Evolutionary conservation across 2,888 invertebrate genomes (phyloP).

Genomic region (Cantharis rufa): DNA sequence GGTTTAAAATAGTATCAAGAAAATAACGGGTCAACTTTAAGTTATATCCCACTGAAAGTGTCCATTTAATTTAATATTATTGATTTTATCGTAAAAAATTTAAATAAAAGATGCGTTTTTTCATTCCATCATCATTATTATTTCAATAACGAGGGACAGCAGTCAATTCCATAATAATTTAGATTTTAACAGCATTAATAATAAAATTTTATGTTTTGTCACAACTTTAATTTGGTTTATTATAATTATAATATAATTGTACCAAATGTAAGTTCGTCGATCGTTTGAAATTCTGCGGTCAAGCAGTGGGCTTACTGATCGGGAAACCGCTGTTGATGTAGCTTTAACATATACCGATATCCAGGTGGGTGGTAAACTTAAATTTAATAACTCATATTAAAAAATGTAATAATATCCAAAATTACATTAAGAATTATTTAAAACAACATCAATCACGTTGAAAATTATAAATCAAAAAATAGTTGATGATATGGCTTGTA

Average conservation of each 20-base stretch:
- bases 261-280: neutral
- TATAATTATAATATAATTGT: no score
- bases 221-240: neutral
- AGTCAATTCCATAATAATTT: neutral
- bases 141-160: neutral
- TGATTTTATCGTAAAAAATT: neutral
- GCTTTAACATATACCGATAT: neutral
- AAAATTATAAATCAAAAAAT: neutral
- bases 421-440: neutral
- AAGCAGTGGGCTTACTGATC: neutral
- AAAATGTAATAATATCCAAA: neutral
- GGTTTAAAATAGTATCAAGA: no score
- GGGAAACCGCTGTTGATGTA: neutral
- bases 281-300: neutral
- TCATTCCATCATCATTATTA: neutral
- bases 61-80: neutral
- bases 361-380: neutral
- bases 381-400: neutral
- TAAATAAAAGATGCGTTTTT: neutral
- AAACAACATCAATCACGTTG: conserved; percentile 10
- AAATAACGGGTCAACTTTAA: neutral
- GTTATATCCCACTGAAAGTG: neutral
- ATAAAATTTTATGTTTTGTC: neutral
- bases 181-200: neutral
- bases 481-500: conserved; percentile 16